Evolutionary conservation across 1,140 invertebrate species (phyloP).

Genomic region (Apis cerana): DNA sequence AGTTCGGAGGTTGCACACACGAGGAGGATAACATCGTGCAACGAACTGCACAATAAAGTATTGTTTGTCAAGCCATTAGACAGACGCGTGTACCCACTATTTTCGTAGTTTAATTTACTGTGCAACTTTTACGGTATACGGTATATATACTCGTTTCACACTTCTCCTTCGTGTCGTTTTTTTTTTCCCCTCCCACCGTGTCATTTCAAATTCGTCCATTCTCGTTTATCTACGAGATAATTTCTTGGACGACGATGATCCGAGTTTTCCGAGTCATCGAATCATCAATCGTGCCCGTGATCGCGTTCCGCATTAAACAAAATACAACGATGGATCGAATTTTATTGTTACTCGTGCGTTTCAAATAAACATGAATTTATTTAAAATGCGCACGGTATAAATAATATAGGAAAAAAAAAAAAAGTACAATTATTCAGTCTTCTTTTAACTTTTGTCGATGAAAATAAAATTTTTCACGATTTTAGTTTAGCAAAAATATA

Average conservation of each 20-base stretch:
- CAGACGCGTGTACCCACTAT: conserved; percentile 41
- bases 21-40: conserved; percentile 36
- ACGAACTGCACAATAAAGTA: conserved; percentile 54
- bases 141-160: background rate
- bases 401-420: no score
- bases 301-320: background rate
- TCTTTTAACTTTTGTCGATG: no score
- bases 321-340: no score
- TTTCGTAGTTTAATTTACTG: conserved; percentile 62
- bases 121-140: conserved; percentile 56
- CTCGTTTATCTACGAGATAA: conserved; percentile 40
- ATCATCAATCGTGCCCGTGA: conserved; percentile 39
- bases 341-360: no score
- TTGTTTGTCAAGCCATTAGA: conserved; percentile 65
- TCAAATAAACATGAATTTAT: no score
- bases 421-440: no score
- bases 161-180: background rate
- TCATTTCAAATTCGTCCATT: conserved; percentile 12
- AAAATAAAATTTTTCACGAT: no score
- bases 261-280: conserved; percentile 40
- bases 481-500: no score
- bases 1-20: background rate
- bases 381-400: no score
- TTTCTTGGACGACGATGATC: conserved; percentile 38
- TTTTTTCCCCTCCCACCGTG: background rate